These are phyloP conservation scores for Caenorhabditis virilis DNA, from an alignment of 2,888 invertebrate genomes.

Conservation along the genomic window DNA sequence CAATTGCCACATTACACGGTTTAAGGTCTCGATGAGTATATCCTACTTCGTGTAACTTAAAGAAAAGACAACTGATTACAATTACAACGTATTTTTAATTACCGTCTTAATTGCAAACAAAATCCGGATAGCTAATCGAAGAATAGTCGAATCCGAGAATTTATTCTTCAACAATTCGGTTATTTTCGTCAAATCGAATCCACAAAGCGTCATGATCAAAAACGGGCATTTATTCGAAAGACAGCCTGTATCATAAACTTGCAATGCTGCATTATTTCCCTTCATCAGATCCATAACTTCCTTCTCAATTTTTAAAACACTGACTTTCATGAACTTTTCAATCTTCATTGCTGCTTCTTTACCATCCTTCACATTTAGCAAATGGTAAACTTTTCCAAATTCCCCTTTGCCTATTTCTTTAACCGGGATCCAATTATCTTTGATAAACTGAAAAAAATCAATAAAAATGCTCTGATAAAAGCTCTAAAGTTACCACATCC, in stretches of 20 bases:
- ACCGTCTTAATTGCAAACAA: conserved; percentile 32
- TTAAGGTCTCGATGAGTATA: conserved; percentile 40
- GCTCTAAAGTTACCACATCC: neutral
- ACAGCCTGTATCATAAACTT: conserved; percentile 16
- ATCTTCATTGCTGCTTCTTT: conserved; percentile 35
- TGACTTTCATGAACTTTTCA: conserved; percentile 13
- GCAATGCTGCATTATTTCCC: conserved; percentile 14
- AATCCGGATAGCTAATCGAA: conserved; percentile 29
- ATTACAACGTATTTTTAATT: neutral
- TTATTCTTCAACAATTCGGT: conserved; percentile 9
- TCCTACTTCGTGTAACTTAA: conserved; percentile 31
- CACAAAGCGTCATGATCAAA: conserved; percentile 37
- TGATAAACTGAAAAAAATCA: conserved; percentile 16
- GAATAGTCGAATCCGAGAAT: conserved; percentile 32
- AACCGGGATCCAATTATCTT: conserved; percentile 17
- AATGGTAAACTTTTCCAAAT: conserved; percentile 34
- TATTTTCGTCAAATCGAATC: conserved; percentile 32
- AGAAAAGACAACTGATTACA: neutral
- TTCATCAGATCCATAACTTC: conserved; percentile 21
- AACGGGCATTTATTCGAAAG: conserved; percentile 12
- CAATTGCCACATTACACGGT: conserved; percentile 35
- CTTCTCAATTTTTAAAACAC: conserved; percentile 25
- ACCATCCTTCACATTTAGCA: conserved; percentile 20
- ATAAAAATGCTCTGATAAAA: neutral
- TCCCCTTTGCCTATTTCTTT: conserved; percentile 26